Base-by-base conservation (phyloP, 2,888 invertebrate genomes). In the Ophion obscuratus region DNA sequence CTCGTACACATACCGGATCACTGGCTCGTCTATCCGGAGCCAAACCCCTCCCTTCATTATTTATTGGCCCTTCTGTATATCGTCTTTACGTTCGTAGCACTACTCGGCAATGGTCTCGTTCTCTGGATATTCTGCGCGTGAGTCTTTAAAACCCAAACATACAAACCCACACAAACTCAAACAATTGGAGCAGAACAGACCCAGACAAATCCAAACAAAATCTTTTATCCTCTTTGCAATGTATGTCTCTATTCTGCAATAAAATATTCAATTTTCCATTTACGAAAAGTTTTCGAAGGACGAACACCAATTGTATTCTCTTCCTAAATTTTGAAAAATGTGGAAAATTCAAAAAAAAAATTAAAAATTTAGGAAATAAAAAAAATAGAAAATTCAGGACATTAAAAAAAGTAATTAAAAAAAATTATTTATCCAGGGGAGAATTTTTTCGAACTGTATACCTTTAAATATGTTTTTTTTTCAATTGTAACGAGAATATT, bases 101-200 rank as follows among this genome's bases (percentile, higher is more conserved):
- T 97, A 10, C 93, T 97, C 61, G 98, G 98, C 86, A 98, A 98
- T 94, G 98, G 98, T 87, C 95, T 98, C 74, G 98, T 98, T 87
- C 96, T 98, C 89, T 98, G 97, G 96, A 96, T 98, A 88, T 98
- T 98, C 93, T 95, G 96, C 88, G 95, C 96, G 97, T 97, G 94
- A 96, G 96, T 95, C 67, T 36, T 36, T 2, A 11, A 57, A 24
- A 40, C 7, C 40, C 1, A 24, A 24, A 24, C 24, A 24, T 2
- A 24, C 24, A 24, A 24, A 24, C 24, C 40, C 40, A 5, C 7
- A 40, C 40, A 40, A 2, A 17, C 57, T 5, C 57, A 5, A n/a
- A n/a, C 17, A 57, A 57, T 7, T 57, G 11, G 4, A 17, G 3
- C 53, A 11, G 14, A 14, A n/a, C 57, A n/a, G n/a, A 17, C 5